Conservation (phyloP, 2,113 vertebrate species). For the Columba janthina region DNA sequence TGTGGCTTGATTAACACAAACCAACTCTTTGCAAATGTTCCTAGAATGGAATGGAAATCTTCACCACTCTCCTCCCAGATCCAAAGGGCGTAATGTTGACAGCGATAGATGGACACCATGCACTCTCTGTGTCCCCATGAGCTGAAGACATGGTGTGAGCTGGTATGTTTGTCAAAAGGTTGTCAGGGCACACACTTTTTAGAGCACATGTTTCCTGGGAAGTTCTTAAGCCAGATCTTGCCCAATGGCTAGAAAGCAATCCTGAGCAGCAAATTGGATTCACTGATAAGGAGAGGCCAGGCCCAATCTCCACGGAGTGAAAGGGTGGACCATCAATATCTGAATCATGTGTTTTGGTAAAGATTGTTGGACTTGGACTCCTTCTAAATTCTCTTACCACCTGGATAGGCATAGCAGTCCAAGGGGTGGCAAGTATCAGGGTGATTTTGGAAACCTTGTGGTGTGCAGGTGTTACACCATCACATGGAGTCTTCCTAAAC, state of each 20-base stretch:
- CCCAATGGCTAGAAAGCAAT: slow-evolving; percentile 29
- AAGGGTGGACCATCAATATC: background rate
- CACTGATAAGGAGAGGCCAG: slow-evolving; percentile 57
- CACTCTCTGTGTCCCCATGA: background rate
- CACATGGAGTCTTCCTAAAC: slow-evolving; percentile 20
- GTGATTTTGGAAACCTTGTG: slow-evolving; percentile 73
- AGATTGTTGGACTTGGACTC: slow-evolving; percentile 40
- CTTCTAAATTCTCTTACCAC: slow-evolving; percentile 68
- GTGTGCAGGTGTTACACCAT: slow-evolving; percentile 44
- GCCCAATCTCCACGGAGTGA: background rate
- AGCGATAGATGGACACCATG: slow-evolving; percentile 32
- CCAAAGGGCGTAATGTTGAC: slow-evolving; percentile 68
- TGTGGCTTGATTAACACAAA: background rate
- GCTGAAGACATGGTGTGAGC: background rate
- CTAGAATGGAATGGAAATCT: slow-evolving; percentile 74
- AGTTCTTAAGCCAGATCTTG: slow-evolving; percentile 1
- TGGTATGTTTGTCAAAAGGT: slow-evolving; percentile 17
- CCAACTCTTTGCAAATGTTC: background rate
- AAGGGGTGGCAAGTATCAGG: slow-evolving; percentile 68
- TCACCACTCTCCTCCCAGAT: slow-evolving; percentile 69
- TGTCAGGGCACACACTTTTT: background rate
- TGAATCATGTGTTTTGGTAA: slow-evolving; percentile 22
- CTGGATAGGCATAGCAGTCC: slow-evolving; percentile 68
- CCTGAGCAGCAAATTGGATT: slow-evolving; percentile 59
- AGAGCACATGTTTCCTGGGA: background rate